Base-by-base conservation (phyloP, 1,140 invertebrate species). In the Lucilia sericata region DNA sequence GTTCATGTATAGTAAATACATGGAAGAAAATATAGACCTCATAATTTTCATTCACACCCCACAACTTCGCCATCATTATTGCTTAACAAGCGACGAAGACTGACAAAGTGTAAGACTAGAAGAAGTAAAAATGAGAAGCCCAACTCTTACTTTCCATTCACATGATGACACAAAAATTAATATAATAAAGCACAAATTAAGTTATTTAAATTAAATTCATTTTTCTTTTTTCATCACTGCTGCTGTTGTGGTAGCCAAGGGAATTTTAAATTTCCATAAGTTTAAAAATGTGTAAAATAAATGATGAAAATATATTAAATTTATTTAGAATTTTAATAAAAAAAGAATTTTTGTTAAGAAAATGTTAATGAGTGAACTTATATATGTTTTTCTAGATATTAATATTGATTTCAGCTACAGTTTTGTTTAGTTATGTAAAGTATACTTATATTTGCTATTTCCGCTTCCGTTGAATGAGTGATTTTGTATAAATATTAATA, bases 191-290 rank as follows among this genome's bases (percentile, higher is more conserved):
- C 12, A 12, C 21, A 70, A 70, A 70, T 70, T 70, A 70, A 70
- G 65, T 70, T 70, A 70, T 70, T 70, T 70, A 70, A 70, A 21
- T 70, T 70, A 21, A 70, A 70, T 70, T 70, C 14, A 17, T 60
- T 60, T 60, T 17, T 60, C 55, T 1, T 60, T 17, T 60, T 60
- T 60, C 13, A 5, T 14, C 51, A 30, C 25, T 30, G 25, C 25
- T 30, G 25, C 25, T 30, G 8, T 70, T 21, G 65, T 2, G 55
- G 65, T 70, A 12, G 65, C 65, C 65, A 70, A 21, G 19, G 19
- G 9, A 70, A 25, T 19, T 70, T 9, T 8, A 25, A 70, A 3
- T 5, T 70, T 70, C n/a, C 19, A 21, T 70, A n/a, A 55, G 17
- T 55, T 12, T 55, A 12, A n/a, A 4, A 55, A 42, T 42, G 5